These are phyloP conservation scores for Poecile atricapillus DNA, from an alignment of 2,113 vertebrate genomes.

Conservation along the genomic window DNA sequence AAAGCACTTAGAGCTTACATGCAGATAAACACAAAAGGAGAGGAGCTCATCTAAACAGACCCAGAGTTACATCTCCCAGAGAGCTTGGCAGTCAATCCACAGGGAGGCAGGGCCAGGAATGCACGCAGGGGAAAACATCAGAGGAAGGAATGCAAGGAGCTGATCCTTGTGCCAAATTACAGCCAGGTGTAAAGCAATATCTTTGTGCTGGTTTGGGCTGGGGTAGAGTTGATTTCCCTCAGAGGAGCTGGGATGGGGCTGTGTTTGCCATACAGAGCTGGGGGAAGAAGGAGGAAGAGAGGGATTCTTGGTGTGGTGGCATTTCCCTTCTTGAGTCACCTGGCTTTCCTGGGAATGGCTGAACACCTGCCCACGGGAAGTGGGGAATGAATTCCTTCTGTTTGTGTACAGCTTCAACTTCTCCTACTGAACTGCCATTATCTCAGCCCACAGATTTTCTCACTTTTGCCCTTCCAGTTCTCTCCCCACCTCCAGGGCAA, in stretches of 20 bases:
- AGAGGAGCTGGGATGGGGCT: background rate
- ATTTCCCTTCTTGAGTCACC: background rate
- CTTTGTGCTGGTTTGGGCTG: background rate
- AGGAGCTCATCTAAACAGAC: background rate
- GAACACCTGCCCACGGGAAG: background rate
- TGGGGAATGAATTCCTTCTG: background rate
- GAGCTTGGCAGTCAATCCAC: background rate
- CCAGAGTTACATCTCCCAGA: background rate
- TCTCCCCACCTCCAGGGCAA: background rate
- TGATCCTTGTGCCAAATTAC: background rate
- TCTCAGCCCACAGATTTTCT: fast-evolving
- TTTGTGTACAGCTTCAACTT: background rate
- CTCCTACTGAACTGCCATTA: fast-evolving
- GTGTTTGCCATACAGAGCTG: background rate
- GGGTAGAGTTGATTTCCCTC: background rate
- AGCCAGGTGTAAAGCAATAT: background rate
- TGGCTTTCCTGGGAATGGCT: background rate
- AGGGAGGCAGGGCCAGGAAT: background rate
- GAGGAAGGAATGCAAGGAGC: background rate
- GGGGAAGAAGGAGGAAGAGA: background rate
- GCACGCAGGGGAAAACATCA: fast-evolving
- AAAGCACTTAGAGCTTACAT: background rate
- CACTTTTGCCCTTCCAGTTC: background rate
- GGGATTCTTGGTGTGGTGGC: background rate
- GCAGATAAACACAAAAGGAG: background rate